Conservation (phyloP, 1,140 invertebrate genomes). For the Reticulitermes speratus region DNA sequence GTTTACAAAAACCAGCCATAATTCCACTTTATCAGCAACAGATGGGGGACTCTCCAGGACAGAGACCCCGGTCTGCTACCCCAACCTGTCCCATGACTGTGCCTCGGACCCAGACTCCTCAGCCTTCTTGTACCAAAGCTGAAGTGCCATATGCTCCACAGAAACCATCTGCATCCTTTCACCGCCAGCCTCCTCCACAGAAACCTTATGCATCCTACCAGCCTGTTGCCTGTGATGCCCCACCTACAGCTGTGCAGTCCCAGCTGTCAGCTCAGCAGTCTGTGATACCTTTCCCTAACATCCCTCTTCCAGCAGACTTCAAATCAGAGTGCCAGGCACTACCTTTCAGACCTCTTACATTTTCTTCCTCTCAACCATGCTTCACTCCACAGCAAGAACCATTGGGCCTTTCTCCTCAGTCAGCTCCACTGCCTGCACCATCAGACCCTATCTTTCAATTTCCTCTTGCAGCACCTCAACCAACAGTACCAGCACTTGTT, state of each 20-base stretch:
- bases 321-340: not conserved
- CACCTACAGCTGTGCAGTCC: slow-evolving; percentile 26
- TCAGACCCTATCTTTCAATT: slow-evolving; percentile 12
- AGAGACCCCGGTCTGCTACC: slow-evolving; percentile 44
- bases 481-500: not conserved
- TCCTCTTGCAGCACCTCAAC: slow-evolving; percentile 37
- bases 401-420: not conserved
- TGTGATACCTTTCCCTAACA: not conserved
- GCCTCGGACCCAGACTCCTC: slow-evolving; percentile 19
- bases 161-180: not conserved
- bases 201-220: slow-evolving; percentile 36
- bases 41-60: slow-evolving; percentile 55
- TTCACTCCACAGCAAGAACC: not conserved
- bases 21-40: slow-evolving; percentile 62
- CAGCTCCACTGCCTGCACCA: too few species aligned
- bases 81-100: slow-evolving; percentile 27
- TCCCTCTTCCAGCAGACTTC: not conserved
- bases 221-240: slow-evolving; percentile 35
- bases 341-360: too few species aligned
- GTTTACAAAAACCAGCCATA: slow-evolving; percentile 41
- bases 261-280: not conserved
- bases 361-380: not conserved
- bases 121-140: not conserved
- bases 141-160: not conserved
- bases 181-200: slow-evolving; percentile 34